Evolutionary conservation across 2,888 invertebrate genomes (phyloP), one percentile per base, ranked within the genome.

Genomic region (Epinotia demarniana): DNA sequence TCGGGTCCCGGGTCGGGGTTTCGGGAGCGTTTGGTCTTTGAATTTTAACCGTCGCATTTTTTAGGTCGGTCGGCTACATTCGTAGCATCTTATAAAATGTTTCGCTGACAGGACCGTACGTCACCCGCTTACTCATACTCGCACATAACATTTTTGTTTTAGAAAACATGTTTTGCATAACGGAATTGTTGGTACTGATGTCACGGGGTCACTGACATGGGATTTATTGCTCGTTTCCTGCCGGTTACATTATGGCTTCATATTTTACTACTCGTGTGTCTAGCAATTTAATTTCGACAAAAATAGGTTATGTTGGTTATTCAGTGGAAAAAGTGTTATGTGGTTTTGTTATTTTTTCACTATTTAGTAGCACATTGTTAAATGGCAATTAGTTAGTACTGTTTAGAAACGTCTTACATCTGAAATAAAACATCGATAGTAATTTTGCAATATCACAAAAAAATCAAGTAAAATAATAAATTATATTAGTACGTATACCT

Each of bases 211-310:
- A 91, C 82, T 89, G 92, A 90, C 92, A 85, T 86, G 79, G 87
- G 87, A 89, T 89, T 90, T 90, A 92, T 92, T 90, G 87, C 87
- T 81, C 78, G 86, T 87, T 91, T 93, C 92, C 92, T 91, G 92
- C 80, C 85, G 79, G 86, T 87, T 87, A 90, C 88, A 88, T n/a
- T n/a, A n/a, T 84, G 86, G 86, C 83, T 85, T 86, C 81, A 87
- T 87, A 87, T 86, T 88, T 78, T 78, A 80, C 77, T 77, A 73
- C 70, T 64, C 75, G 79, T 76, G 75, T 39, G 77, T 75, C 78
- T 67, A 75, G 63, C 57, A 46, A 70, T 58, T 66, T 63, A 63
- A 73, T 67, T 77, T 53, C 43, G 39, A n/a, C 62, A 46, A 11
- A 27, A 73, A 63, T 57, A 57, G 61, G 23, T 27, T 27, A 23